A percentile compares a stretch with the other conserved stretches of the same genome.
Evolutionary conservation across 1,140 invertebrate genomes (phyloP).

Genomic region (Heliconius himera): DNA sequence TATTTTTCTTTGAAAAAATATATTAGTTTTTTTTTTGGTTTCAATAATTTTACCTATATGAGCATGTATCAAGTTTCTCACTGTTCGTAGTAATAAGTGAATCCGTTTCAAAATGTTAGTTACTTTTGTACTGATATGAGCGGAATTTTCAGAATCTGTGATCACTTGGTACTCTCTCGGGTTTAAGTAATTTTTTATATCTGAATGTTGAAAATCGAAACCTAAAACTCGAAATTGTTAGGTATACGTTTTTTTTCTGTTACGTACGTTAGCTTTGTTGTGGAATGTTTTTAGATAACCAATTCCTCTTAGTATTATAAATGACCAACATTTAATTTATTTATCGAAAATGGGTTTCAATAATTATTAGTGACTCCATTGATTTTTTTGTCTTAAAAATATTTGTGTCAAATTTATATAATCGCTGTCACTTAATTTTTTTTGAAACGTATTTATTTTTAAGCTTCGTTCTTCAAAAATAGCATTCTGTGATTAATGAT

Average conservation of each 20-base stretch:
- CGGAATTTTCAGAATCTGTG: slow-evolving; percentile 79
- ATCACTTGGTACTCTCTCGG: slow-evolving; percentile 81
- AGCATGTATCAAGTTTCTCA: slow-evolving; percentile 71
- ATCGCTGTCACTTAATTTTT: slow-evolving; percentile 43
- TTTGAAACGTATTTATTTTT: slow-evolving; percentile 39
- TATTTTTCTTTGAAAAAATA: background rate
- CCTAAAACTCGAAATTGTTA: slow-evolving; percentile 66
- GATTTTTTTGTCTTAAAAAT: background rate
- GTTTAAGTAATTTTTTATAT: slow-evolving; percentile 77
- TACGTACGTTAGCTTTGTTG: slow-evolving; percentile 59
- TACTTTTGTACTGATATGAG: slow-evolving; percentile 77
- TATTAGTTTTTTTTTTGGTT: background rate
- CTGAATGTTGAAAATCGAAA: slow-evolving; percentile 66
- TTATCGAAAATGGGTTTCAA: slow-evolving; percentile 36
- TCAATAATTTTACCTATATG: slow-evolving; percentile 32
- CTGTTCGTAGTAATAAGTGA: slow-evolving; percentile 61
- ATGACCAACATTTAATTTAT: slow-evolving; percentile 45
- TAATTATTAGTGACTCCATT: slow-evolving; percentile 17
- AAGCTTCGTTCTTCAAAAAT: slow-evolving; percentile 54
- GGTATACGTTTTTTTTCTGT: slow-evolving; percentile 54
- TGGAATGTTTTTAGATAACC: slow-evolving; percentile 49
- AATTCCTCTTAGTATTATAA: slow-evolving; percentile 39
- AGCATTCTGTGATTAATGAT: slow-evolving; percentile 71
- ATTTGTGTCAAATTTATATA: background rate
- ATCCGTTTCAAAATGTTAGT: slow-evolving; percentile 73